These are phyloP conservation scores for Hemicordylus capensis DNA, from an alignment of 2,113 vertebrate species.

Conservation along the genomic window DNA sequence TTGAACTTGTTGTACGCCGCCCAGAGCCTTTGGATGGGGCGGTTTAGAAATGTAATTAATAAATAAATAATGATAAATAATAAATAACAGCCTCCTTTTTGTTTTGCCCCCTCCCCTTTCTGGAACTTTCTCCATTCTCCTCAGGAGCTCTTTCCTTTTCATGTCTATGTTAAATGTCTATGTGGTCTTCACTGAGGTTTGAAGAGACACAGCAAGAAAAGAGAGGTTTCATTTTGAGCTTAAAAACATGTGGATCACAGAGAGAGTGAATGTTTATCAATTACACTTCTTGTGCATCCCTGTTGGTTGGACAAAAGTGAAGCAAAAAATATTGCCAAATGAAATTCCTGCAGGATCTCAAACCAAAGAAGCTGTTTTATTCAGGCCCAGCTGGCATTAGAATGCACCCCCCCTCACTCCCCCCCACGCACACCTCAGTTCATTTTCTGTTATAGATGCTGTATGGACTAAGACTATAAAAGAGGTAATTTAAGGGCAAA, in stretches of 20 bases:
- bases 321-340: background rate
- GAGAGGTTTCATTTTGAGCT: background rate
- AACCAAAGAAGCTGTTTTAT: conserved; percentile 32
- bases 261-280: background rate
- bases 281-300: background rate
- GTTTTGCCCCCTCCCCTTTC: background rate
- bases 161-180: background rate
- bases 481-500: conserved; percentile 60
- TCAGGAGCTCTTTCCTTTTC: background rate
- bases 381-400: background rate
- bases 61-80: too few species aligned
- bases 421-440: too few species aligned
- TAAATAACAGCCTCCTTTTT: too few species aligned
- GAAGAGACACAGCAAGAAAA: background rate
- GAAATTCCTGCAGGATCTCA: background rate
- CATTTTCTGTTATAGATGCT: conserved; percentile 50
- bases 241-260: background rate
- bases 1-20: too few species aligned
- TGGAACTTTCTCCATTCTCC: background rate
- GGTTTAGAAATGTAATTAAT: background rate
- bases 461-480: conserved; percentile 45
- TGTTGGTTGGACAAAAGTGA: background rate
- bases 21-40: too few species aligned
- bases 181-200: background rate
- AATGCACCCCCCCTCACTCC: fast-evolving